phyloP scores from a whole-genome alignment of 2,113 vertebrate genomes.

The Upupa epops region DNA sequence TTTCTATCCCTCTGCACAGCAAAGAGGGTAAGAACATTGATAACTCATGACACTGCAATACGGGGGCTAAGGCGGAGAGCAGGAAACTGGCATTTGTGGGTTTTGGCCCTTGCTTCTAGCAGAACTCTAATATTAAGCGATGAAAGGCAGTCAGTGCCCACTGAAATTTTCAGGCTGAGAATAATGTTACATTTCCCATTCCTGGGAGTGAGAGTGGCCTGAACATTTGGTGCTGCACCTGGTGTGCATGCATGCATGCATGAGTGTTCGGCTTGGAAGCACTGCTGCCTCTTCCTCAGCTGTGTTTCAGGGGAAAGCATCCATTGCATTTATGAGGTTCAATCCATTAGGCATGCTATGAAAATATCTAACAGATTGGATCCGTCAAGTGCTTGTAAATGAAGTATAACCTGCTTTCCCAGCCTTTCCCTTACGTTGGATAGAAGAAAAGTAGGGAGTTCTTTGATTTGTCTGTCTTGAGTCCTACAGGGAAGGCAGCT shows the following conservation, averaged over 20 bases:
- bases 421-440: neutral
- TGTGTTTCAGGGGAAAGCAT: slow-evolving; percentile 4
- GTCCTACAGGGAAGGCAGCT: neutral
- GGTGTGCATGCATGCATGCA: neutral
- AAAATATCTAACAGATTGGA: neutral
- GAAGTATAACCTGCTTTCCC: neutral
- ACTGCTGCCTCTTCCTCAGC: neutral
- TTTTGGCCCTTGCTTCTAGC: neutral
- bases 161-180: neutral
- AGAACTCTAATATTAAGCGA: neutral
- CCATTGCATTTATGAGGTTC: neutral
- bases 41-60: neutral
- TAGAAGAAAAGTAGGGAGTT: neutral
- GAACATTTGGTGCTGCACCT: neutral
- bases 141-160: neutral
- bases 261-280: neutral
- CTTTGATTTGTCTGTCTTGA: neutral
- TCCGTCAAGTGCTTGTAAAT: neutral
- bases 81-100: neutral
- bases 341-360: neutral
- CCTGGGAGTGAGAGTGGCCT: neutral
- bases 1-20: neutral
- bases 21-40: neutral
- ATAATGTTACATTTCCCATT: neutral
- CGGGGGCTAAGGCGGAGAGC: neutral